These are phyloP conservation scores for Adelphocoris suturalis DNA, from an alignment of 2,888 invertebrate species.

Conservation along the genomic window DNA sequence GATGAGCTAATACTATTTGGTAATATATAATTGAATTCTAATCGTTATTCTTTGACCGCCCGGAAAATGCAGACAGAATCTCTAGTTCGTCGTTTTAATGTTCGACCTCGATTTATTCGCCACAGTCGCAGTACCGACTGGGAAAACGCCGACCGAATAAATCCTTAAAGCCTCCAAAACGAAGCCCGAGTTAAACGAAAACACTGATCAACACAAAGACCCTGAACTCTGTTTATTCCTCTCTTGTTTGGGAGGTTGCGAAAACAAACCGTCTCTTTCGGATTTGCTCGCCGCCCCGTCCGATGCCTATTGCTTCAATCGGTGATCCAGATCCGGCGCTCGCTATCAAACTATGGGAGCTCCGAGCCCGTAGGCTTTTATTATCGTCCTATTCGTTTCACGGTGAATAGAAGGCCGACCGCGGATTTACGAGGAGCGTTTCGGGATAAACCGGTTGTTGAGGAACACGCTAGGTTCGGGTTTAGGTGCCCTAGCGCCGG, in stretches of 20 bases:
- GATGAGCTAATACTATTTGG: no score
- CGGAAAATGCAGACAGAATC: no score
- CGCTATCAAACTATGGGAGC: constrained; percentile 16
- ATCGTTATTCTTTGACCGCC: no score
- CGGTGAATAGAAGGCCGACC: constrained; percentile 22
- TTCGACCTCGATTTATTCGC: no score
- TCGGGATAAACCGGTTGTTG: constrained; percentile 19
- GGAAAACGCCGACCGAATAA: no score
- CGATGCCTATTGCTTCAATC: background rate
- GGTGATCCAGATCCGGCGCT: background rate
- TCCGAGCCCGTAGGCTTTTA: background rate
- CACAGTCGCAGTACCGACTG: no score
- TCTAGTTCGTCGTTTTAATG: no score
- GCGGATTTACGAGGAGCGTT: constrained; percentile 32
- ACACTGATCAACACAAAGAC: constrained; percentile 4
- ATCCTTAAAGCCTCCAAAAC: background rate
- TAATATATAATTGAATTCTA: no score
- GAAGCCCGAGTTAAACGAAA: background rate
- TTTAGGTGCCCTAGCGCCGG: constrained; percentile 15
- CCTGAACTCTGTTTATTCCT: constrained; percentile 20
- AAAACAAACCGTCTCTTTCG: constrained; percentile 21
- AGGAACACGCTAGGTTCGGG: background rate
- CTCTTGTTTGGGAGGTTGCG: background rate
- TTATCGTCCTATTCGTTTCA: constrained; percentile 23
- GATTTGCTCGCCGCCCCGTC: background rate